phyloP scores from a whole-genome alignment of 2,888 invertebrate species.

The Teleiodes luculella region DNA sequence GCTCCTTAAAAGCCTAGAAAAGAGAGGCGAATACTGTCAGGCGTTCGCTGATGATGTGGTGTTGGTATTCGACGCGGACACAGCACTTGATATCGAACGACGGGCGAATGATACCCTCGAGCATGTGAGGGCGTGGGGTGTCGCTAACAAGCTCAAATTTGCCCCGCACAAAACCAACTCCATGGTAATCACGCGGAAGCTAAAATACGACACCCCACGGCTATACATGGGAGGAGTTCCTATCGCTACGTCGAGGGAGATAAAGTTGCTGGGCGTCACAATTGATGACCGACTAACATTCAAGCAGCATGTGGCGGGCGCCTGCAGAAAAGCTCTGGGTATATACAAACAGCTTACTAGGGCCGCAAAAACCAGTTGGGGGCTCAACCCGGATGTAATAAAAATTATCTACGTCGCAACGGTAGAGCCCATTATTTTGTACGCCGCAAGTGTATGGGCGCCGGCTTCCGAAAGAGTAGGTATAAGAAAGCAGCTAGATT shows the following conservation, averaged over 20 bases:
- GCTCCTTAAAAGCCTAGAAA: neutral
- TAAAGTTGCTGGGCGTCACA: slow-evolving; percentile 19
- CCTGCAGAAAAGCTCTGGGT: neutral
- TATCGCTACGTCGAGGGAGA: slow-evolving; percentile 7
- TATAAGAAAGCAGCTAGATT: neutral
- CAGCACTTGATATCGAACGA: neutral
- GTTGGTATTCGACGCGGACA: slow-evolving; percentile 1
- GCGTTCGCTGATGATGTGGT: neutral
- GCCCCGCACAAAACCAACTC: neutral
- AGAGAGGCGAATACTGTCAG: too few relatives aligned
- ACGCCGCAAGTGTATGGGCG: neutral
- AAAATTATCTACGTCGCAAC: neutral
- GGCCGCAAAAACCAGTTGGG: neutral
- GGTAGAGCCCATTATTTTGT: neutral
- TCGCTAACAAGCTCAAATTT: neutral
- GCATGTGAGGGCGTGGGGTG: neutral
- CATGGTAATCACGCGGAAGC: neutral
- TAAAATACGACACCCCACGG: neutral
- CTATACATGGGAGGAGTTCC: slow-evolving; percentile 5
- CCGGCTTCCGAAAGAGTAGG: neutral
- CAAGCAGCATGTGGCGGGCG: neutral
- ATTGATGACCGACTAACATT: neutral
- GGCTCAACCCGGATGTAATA: neutral
- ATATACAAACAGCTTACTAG: neutral
- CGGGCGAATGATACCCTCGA: neutral